Evolutionary conservation across 2,888 invertebrate genomes (phyloP), one percentile per base, ranked within the genome.

Genomic region (Rhabditoides inermis): DNA sequence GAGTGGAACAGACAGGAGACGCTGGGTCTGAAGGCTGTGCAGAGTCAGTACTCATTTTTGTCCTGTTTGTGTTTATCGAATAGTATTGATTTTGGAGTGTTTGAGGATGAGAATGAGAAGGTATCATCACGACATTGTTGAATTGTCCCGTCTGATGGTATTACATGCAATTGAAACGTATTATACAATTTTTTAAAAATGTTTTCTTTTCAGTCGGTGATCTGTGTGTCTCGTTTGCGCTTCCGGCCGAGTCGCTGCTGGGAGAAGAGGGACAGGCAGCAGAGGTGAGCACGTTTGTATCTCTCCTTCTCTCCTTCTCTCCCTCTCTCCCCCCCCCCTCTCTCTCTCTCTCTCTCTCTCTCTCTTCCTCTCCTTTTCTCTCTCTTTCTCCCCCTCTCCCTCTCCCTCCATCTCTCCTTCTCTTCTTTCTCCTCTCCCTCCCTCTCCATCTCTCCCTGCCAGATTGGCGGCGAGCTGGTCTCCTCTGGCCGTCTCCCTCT

Each of bases 21-120:
- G 1, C 32, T 65, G 30, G 68, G 68, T 23, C 45, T 68, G 35
- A 63, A 61, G 49, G 65, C 56, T 1, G 27, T 59, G 7, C 55
- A 68, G 32, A 32, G 63, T 58, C 23, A 12, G 25, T 49, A 22
- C 18, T 46, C 20, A 10, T 6, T 12, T 6, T 1, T 25, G 25
- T 49, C n/a, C 42, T 12, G 5, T 10, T 45, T 10, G 15, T 36
- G 18, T 36, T 20, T 15, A n/a, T n/a, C 2, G 44, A 37, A 6
- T 35, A 36, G 35, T 30, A 3, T 23, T 28, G 46, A 46, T 6
- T n/a, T 12, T 39, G 7, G n/a, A n/a, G 12, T 18, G n/a, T 39
- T 20, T 39, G 12, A 12, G 20, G 7, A 10, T 39, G 40, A n/a
- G n/a, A 6, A n/a, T 39, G 25, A 42, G n/a, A n/a, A 12, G 6